Evolutionary conservation across 1,140 invertebrate genomes (phyloP).

Genomic region (Drosophila orena): DNA sequence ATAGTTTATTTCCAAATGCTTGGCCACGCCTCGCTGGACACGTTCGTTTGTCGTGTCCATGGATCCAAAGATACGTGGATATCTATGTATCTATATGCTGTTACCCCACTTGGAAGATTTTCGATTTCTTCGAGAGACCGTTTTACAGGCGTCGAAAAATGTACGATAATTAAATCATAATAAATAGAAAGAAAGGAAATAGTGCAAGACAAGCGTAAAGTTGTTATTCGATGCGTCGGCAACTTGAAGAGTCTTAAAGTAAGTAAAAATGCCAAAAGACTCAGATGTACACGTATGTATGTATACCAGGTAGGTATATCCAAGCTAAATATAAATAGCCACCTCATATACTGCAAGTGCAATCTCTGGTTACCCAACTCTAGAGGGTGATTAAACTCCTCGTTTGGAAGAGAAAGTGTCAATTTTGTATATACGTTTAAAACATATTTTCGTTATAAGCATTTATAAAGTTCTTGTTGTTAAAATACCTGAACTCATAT

Average conservation of each 20-base stretch:
- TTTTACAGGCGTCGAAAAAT: conserved; percentile 33
- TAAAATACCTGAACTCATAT: too few species aligned
- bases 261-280: conserved; percentile 53
- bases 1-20: conserved; percentile 65
- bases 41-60: conserved; percentile 51
- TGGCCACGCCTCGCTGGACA: conserved; percentile 50
- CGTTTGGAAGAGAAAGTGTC: neutral
- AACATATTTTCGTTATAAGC: too few species aligned
- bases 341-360: conserved; percentile 27
- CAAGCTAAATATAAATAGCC: conserved; percentile 2
- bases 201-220: conserved; percentile 50
- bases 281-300: conserved; percentile 32
- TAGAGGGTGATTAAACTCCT: conserved; percentile 13
- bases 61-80: conserved; percentile 9
- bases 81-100: neutral
- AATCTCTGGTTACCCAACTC: conserved; percentile 29
- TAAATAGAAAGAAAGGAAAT: conserved; percentile 32
- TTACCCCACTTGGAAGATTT: conserved; percentile 32
- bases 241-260: conserved; percentile 52
- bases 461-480: too few species aligned
- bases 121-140: conserved; percentile 47
- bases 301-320: conserved; percentile 16
- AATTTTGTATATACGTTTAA: too few species aligned
- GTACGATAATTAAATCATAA: conserved; percentile 59
- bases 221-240: conserved; percentile 48